These are phyloP conservation scores for Papilio glaucus DNA, from an alignment of 1,140 invertebrate species.

Conservation along the genomic window DNA sequence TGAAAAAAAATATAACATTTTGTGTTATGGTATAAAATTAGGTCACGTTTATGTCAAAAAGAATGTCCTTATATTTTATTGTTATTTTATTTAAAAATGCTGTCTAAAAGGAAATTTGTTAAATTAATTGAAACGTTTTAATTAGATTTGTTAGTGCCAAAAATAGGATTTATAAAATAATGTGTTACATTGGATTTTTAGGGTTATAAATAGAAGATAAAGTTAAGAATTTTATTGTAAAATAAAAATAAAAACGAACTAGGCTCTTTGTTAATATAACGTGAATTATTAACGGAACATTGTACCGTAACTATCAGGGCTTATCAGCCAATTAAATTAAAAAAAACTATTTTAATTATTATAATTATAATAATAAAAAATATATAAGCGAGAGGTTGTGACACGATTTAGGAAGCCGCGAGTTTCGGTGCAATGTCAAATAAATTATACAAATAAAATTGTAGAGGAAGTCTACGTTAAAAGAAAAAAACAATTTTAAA, in stretches of 20 bases:
- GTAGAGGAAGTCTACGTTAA: conserved; percentile 66
- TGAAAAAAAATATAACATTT: too few species aligned
- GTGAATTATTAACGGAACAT: conserved; percentile 58
- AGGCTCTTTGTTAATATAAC: conserved; percentile 77
- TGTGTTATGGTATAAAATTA: too few species aligned
- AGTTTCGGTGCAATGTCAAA: conserved; percentile 62
- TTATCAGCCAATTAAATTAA: conserved; percentile 77
- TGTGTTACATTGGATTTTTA: conserved; percentile 75
- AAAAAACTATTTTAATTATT: conserved; percentile 74
- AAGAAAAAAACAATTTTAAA: conserved; percentile 55
- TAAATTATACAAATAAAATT: conserved; percentile 69
- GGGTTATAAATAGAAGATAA: conserved; percentile 72
- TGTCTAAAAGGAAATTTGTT: conserved; percentile 49
- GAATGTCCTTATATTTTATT: neutral
- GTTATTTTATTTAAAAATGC: conserved; percentile 40
- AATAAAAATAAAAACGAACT: conserved; percentile 76
- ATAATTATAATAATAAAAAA: conserved; percentile 45
- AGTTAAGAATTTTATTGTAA: conserved; percentile 76
- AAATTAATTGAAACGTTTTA: conserved; percentile 67
- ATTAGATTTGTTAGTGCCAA: conserved; percentile 82
- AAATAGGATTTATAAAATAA: conserved; percentile 73
- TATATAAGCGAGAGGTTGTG: conserved; percentile 75
- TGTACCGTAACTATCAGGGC: conserved; percentile 54
- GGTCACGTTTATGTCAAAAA: too few species aligned
- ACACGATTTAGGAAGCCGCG: conserved; percentile 63